Conservation (phyloP, 2,888 invertebrate genomes). For the Teinopalpus imperialis region DNA sequence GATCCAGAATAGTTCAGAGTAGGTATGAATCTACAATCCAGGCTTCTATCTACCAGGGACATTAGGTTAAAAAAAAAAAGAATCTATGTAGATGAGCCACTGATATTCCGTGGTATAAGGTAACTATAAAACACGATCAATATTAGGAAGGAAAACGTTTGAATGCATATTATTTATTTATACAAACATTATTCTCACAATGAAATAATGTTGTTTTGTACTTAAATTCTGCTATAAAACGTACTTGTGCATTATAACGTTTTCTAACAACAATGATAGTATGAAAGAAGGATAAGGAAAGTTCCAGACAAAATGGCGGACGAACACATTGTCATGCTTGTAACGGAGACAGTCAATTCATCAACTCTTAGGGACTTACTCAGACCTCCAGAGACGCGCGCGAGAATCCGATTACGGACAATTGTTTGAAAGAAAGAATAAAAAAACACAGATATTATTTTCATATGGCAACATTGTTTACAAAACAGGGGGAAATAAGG, state of each 20-base stretch:
- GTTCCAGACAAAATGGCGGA: constrained; percentile 24
- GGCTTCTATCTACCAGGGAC: constrained; percentile 16
- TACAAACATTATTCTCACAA: background rate
- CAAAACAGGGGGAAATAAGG: constrained; percentile 29
- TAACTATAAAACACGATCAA: constrained; percentile 6
- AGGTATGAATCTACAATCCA: constrained; percentile 21
- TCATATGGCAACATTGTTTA: constrained; percentile 33
- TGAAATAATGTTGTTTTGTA: background rate
- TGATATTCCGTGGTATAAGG: constrained; percentile 23
- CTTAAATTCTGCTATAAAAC: background rate
- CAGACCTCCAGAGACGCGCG: constrained; percentile 77
- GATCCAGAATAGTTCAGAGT: constrained; percentile 11
- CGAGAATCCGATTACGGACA: constrained; percentile 78
- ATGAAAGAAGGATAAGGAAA: constrained; percentile 17
- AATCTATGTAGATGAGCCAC: constrained; percentile 41
- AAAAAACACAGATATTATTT: constrained; percentile 74
- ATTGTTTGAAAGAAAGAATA: constrained; percentile 59
- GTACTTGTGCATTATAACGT: constrained; percentile 11
- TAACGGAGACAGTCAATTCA: constrained; percentile 35
- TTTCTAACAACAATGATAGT: constrained; percentile 11
- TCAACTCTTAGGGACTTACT: constrained; percentile 63
- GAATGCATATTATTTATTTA: constrained; percentile 4
- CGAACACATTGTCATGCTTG: constrained; percentile 46
- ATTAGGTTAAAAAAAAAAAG: constrained; percentile 30
- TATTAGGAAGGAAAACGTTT: constrained; percentile 11